Evolutionary conservation across 2,113 vertebrate genomes (phyloP).

Genomic region (Sisor rabdophorus): DNA sequence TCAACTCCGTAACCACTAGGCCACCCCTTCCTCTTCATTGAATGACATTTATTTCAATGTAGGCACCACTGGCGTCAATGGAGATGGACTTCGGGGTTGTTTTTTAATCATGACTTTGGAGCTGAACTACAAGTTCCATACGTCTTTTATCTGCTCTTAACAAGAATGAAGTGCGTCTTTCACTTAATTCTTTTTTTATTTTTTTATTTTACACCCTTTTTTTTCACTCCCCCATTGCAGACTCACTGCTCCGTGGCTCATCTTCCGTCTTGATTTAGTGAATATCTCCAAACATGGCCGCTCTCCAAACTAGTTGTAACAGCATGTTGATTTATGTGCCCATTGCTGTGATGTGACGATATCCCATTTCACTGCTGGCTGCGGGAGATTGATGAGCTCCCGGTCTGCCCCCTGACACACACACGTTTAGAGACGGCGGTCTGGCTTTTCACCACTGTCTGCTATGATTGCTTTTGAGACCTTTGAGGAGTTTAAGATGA

Average conservation of each 20-base stretch:
- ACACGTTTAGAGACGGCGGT: constrained; percentile 42
- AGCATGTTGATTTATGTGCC: constrained; percentile 28
- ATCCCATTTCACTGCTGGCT: constrained; percentile 38
- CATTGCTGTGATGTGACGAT: constrained; percentile 35
- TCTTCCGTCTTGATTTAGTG: constrained; percentile 24
- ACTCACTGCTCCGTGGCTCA: not conserved
- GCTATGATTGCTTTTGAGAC: constrained; percentile 43
- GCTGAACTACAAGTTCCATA: too few species aligned
- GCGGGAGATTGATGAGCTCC: constrained; percentile 48
- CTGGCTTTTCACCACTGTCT: constrained; percentile 34
- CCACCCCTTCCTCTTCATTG: too few species aligned
- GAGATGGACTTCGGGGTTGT: too few species aligned
- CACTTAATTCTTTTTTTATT: not conserved
- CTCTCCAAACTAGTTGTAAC: constrained; percentile 25
- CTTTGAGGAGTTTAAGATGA: constrained; percentile 43
- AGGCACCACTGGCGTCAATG: too few species aligned
- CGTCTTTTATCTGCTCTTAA: too few species aligned
- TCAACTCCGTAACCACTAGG: too few species aligned
- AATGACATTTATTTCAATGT: too few species aligned
- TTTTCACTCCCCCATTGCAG: not conserved
- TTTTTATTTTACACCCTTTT: not conserved
- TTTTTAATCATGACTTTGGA: too few species aligned
- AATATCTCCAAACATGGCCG: not conserved
- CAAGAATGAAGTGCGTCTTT: not conserved
- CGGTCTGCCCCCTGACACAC: constrained; percentile 35